Evolutionary conservation across 2,797 vertebrate species (phyloP), one percentile per base, ranked within the genome.

Genomic region (Gambelia wislizenii): DNA sequence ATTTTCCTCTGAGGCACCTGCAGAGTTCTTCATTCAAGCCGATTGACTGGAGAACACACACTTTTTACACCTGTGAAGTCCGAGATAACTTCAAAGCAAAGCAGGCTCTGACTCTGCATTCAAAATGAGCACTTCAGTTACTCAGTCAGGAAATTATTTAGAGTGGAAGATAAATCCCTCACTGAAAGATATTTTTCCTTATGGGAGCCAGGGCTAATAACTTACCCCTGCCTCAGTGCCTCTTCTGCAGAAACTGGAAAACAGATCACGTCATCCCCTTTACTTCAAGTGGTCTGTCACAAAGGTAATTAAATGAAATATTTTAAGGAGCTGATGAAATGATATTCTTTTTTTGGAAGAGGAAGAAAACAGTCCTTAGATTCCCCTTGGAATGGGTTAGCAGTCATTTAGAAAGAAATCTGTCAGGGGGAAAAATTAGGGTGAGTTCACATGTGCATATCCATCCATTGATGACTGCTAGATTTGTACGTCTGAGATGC

Each of bases 21-120:
- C 78, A 44, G 36, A 67, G 70, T 20, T 76, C 77, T 67, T 42
- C 49, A 69, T 70, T 69, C 81, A 42, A 83, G 59, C 25, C 47
- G 0, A 52, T 7, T 76, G 56, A 76, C 79, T 67, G 70, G 70
- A 69, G 59, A 83, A 86, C 52, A 83, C 16, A 47, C 30, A 47
- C 22, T n/a, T 42, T 80, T 83, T 61, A 83, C 70, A 83, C 70
- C 87, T 88, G 87, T n/a, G 52, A 75, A 88, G 79, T 76, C 56
- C 33, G 8, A 74, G 78, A n/a, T 44, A 82, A 82, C 84, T 89
- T 89, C 56, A 82, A 89, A 89, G 78, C 47, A 42, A 76, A 72
- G 69, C 22, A 33, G 44, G 47, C 36, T 82, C 56, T 75, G 54
- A n/a, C 84, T 85, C 12, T 64, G 78, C 42, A 88, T 83, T 83